Conservation (phyloP, 64 coral and sea anemone genomes). For the Platygyra sinensis region DNA sequence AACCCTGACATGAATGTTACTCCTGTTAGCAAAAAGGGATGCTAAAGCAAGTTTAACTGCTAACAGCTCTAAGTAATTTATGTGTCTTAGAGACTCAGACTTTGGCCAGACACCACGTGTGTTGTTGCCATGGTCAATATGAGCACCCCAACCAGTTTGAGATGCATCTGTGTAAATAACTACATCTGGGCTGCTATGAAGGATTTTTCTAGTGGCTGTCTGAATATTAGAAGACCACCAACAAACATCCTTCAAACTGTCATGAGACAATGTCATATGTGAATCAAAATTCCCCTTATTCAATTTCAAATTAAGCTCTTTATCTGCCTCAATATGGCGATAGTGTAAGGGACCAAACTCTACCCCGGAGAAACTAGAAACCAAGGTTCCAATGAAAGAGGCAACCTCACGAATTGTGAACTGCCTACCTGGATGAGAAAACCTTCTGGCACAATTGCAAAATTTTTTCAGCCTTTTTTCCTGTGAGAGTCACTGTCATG, state of each 20-base stretch:
- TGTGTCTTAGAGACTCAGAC: background rate
- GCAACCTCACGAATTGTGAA: conserved; percentile 50
- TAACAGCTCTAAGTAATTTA: background rate
- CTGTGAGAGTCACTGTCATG: conserved; percentile 31
- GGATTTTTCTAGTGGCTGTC: conserved; percentile 1
- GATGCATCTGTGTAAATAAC: conserved; percentile 50
- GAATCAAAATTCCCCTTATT: conserved; percentile 48
- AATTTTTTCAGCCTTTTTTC: conserved; percentile 1
- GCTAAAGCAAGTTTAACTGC: background rate
- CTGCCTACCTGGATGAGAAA: conserved; percentile 10
- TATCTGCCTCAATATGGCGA: conserved; percentile 39
- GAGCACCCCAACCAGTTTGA: conserved; percentile 23
- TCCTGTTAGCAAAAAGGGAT: background rate
- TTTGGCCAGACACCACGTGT: background rate
- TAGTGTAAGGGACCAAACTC: conserved; percentile 7
- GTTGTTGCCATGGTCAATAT: too few species aligned
- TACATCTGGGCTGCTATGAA: background rate
- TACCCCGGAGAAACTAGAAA: conserved; percentile 50
- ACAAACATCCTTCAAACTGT: background rate
- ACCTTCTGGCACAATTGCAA: conserved; percentile 32
- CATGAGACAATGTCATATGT: conserved; percentile 15
- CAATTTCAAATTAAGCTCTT: conserved; percentile 22
- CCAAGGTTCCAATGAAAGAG: conserved; percentile 49
- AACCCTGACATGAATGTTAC: background rate
- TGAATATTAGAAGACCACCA: conserved; percentile 47